phyloP scores from a whole-genome alignment of 2,797 vertebrate species.

The Varecia variegata region DNA sequence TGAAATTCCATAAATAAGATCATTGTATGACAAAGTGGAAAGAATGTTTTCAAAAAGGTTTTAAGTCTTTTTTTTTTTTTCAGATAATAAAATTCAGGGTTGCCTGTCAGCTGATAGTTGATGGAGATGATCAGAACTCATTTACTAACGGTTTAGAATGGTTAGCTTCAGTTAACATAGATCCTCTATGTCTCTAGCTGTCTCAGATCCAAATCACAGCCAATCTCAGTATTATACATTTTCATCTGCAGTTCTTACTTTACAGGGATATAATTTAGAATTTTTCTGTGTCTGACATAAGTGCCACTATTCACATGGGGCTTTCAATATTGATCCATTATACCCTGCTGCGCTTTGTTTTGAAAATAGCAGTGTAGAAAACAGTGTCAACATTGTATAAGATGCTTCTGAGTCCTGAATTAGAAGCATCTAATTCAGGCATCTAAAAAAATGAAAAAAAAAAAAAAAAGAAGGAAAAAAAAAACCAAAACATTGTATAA shows the following conservation, averaged over 20 bases:
- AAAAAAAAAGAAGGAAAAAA: too few relatives aligned
- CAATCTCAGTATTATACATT: neutral
- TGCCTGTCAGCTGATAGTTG: neutral
- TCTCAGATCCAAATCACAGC: neutral
- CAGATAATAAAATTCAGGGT: neutral
- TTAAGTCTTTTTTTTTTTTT: neutral
- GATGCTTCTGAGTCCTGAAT: too few relatives aligned
- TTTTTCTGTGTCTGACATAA: neutral
- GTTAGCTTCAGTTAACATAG: neutral
- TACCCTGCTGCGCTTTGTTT: neutral
- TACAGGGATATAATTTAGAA: neutral
- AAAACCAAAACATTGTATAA: slow-evolving; percentile 1
- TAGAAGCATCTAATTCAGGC: too few relatives aligned
- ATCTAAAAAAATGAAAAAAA: too few relatives aligned
- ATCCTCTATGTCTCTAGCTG: neutral
- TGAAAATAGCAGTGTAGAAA: slow-evolving; percentile 13
- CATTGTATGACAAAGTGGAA: neutral
- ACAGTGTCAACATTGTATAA: neutral
- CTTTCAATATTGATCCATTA: neutral
- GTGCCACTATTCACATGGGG: neutral
- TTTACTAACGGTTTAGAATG: neutral
- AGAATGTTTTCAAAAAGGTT: slow-evolving; percentile 2
- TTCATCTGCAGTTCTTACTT: slow-evolving; percentile 18
- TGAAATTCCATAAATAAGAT: slow-evolving; percentile 4
- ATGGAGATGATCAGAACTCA: neutral